Percentiles rank a stretch among this genome's conserved stretches.
These are phyloP conservation scores for Tetrax tetrax DNA, from an alignment of 2,113 vertebrate genomes.

Conservation along the genomic window DNA sequence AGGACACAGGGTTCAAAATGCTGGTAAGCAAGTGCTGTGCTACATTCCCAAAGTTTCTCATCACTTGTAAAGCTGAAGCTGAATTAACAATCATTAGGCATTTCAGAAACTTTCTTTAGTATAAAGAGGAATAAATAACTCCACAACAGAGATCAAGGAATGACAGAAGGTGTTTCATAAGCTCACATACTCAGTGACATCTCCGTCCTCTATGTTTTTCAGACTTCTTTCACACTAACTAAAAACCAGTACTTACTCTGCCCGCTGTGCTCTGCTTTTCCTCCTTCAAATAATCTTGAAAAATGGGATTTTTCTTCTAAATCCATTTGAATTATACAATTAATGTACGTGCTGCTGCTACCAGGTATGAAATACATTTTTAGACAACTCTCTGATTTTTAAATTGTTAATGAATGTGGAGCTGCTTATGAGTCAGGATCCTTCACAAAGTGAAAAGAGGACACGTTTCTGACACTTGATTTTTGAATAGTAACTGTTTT, in stretches of 20 bases:
- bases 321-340: background rate
- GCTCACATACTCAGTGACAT: background rate
- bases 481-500: background rate
- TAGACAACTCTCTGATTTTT: background rate
- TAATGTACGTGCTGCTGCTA: background rate
- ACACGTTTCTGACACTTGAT: background rate
- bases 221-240: background rate
- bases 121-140: background rate
- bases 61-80: background rate
- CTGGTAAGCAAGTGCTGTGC: constrained; percentile 19
- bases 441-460: background rate
- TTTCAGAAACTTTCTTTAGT: background rate
- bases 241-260: background rate
- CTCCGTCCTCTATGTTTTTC: background rate
- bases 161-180: background rate
- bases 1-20: constrained; percentile 45
- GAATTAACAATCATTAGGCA: background rate
- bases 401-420: background rate
- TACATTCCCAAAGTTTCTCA: background rate
- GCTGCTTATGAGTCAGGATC: background rate
- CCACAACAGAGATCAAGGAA: background rate
- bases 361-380: background rate
- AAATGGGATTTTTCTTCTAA: background rate
- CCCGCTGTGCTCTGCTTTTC: background rate
- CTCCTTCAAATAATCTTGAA: background rate